These are phyloP conservation scores for Garra rufa DNA, from an alignment of 2,113 vertebrate genomes.

Conservation along the genomic window DNA sequence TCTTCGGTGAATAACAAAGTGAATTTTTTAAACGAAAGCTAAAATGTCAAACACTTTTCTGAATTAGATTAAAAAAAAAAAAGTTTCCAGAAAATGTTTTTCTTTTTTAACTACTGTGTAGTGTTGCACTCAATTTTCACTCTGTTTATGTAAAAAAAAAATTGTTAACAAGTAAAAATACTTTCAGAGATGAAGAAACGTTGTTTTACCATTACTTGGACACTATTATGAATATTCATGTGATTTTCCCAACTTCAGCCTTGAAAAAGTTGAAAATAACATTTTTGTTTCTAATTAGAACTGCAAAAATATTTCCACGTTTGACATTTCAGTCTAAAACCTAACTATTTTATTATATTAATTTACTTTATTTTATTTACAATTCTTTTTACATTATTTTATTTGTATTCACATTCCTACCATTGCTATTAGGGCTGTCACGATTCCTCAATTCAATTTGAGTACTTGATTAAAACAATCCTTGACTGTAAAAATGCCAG, in stretches of 20 bases:
- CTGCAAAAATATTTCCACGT: background rate
- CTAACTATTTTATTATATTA: background rate
- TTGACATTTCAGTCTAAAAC: background rate
- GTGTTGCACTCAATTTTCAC: background rate
- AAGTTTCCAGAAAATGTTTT: too few species aligned
- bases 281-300: background rate
- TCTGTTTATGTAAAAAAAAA: background rate
- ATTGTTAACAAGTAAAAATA: background rate
- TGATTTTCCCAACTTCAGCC: background rate
- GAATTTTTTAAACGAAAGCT: background rate
- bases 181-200: background rate
- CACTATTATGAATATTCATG: background rate
- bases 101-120: background rate
- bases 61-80: too few species aligned
- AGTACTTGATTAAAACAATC: too few species aligned
- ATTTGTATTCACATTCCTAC: background rate
- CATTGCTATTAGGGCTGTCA: background rate
- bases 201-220: background rate
- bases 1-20: slow-evolving; percentile 44
- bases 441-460: too few species aligned
- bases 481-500: too few species aligned
- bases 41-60: background rate
- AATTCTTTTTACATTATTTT: background rate
- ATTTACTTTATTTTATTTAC: background rate
- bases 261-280: background rate